Base-by-base conservation (phyloP, 2,888 invertebrate genomes). In the Anoncus sp. region DNA sequence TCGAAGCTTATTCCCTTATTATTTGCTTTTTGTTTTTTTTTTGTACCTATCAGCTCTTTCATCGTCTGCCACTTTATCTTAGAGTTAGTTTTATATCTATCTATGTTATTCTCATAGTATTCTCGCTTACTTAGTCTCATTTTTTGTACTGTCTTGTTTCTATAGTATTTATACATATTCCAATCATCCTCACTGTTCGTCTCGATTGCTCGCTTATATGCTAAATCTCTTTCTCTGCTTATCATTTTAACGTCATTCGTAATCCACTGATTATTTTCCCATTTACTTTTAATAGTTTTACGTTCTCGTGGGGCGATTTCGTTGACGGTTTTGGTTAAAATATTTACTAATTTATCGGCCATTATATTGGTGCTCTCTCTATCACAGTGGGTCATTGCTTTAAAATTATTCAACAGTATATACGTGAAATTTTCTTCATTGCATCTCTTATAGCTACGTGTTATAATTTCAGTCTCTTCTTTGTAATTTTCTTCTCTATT, bases 251-350 rank as follows among this genome's bases (percentile, higher is more conserved):
- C 67, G 4, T 35, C 38, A 20, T 70, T 60, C 10, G 69, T 49
- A 22, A 78, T 71, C 78, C 74, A 75, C 4, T 74, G 78, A 62
- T 74, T 78, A 35, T 66, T 47, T 6, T 10, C 35, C 75, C 74
- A 78, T 45, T 75, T 70, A 6, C 7, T 27, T 31, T 40, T 12
- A 75, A 45, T 27, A 60, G 66, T 38, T 47, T 59, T n/a, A n/a
- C 7, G 18, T 45, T 57, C 2, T 6, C 12, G 18, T 4, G 57
- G 57, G 18, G 38, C 57, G 5, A 35, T 1, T 59, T 35, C 9
- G 6, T 38, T 65, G 18, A 65, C 24, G 4, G 43, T 49, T 1
- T 16, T 35, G 27, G 7, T 22, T 14, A 35, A 16, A 35, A 9
- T 12, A 12, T 59, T 16, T 31, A 12, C 9, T 12, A 31, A 35